phyloP scores from a whole-genome alignment of 2,888 invertebrate genomes.

The Stegophylla sp. region DNA sequence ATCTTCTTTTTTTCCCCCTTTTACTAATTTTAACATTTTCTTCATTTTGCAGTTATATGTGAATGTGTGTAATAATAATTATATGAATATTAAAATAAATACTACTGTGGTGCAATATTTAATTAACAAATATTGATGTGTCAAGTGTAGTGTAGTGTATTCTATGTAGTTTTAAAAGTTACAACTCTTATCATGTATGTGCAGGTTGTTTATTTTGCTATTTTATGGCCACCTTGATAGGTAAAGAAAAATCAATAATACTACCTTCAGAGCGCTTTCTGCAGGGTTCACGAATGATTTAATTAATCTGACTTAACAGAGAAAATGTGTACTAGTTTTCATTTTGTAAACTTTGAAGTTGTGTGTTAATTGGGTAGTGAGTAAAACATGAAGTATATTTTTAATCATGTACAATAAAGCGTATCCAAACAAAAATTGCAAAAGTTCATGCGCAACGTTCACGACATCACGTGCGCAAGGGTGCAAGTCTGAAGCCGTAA shows the following conservation, averaged over 20 bases:
- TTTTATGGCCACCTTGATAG: slow-evolving; percentile 20
- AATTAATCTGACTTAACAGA: background rate
- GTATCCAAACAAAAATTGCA: background rate
- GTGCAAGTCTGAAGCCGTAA: background rate
- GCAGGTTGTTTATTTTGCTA: slow-evolving; percentile 13
- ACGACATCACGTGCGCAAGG: background rate
- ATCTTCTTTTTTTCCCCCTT: slow-evolving; percentile 63
- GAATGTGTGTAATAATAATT: background rate
- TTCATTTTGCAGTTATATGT: slow-evolving; percentile 61
- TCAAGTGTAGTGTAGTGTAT: background rate
- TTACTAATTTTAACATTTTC: slow-evolving; percentile 64
- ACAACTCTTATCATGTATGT: slow-evolving; percentile 8
- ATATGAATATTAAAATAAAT: background rate
- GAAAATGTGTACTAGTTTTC: background rate
- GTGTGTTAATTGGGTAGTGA: background rate
- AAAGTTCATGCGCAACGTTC: no score
- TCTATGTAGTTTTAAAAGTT: background rate
- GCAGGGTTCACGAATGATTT: background rate
- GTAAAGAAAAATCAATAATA: slow-evolving; percentile 49
- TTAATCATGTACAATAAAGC: background rate
- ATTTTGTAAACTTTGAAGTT: no score
- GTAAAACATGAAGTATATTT: background rate
- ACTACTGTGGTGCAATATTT: slow-evolving; percentile 3
- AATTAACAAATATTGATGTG: background rate
- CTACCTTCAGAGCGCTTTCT: slow-evolving; percentile 11